Evolutionary conservation across 2,113 vertebrate genomes (phyloP).

Genomic region (Toxostoma redivivum): DNA sequence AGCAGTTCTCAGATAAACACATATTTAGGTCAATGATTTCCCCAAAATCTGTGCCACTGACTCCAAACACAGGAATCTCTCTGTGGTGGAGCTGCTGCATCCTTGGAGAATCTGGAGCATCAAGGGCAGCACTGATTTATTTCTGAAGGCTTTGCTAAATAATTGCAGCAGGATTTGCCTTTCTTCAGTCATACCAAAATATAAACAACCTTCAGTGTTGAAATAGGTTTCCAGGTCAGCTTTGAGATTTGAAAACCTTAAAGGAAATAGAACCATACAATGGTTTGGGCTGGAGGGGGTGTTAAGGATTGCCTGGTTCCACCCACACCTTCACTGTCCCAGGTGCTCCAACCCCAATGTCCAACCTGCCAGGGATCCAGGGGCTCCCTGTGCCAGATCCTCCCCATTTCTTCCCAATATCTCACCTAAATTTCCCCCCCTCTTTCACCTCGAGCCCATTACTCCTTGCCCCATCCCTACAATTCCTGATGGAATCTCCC

Average conservation of each 20-base stretch:
- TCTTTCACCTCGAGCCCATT: background rate
- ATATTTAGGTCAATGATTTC: background rate
- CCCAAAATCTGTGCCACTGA: background rate
- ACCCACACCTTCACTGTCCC: background rate
- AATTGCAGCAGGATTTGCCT: background rate
- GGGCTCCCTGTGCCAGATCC: background rate
- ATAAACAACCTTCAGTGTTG: rapidly evolving
- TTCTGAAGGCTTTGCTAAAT: background rate
- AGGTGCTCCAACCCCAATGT: background rate
- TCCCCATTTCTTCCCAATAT: background rate
- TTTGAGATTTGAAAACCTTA: background rate
- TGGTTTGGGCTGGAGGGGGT: background rate
- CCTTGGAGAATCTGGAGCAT: background rate
- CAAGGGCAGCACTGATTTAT: background rate
- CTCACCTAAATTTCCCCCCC: background rate
- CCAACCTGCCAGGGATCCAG: background rate
- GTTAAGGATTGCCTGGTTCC: background rate
- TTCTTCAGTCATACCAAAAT: background rate
- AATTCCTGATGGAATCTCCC: background rate
- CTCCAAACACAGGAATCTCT: background rate
- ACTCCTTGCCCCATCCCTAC: background rate
- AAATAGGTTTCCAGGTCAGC: background rate
- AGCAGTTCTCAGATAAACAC: background rate
- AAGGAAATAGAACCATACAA: background rate
- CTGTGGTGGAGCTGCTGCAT: background rate